Base-by-base conservation (phyloP, 2,113 vertebrate species). In the Otus sunia region DNA sequence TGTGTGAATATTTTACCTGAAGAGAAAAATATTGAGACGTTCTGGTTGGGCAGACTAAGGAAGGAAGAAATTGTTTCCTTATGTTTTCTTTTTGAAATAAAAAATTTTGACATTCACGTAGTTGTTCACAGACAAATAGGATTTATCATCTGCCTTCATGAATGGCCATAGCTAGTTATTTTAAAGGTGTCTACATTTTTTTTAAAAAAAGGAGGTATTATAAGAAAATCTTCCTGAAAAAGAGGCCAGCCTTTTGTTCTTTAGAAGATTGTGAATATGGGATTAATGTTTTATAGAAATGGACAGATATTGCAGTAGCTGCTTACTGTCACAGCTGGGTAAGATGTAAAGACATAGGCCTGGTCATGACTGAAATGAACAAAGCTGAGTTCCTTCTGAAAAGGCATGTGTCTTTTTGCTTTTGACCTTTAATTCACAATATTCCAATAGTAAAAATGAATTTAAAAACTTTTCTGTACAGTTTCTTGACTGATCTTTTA, bases 361-460 rank as follows among this genome's bases (percentile, higher is more conserved):
- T 79, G 27, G 34, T 39, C 26, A 39, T 71, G 58, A 67, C 1
- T 86, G 47, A 82, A 71, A 50, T 58, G 26, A 67, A 52, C 11
- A 82, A 36, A 75, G 56, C 27, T 13, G 32, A 43, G 29, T 71
- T 86, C 30, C 60, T 75, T 79, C 52, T 63, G 34, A 37, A 69
- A 56, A 59, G 39, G 16, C 29, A 37, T 0, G 0, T 6, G 2
- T n/a, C 11, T 47, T 74, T 49, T 1, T 95, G 52, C 22, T 22
- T 64, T 73, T 74, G 55, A 81, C 32, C 25, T 91, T 79, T 67
- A 63, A 55, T 82, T 64, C 39, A 81, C 63, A 68, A 15, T 75
- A 87, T 60, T 81, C 18, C n/a, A 63, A 30, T 37, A 59, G 63
- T 41, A 75, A 94, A 90, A 59, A 45, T 16, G 3, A 74, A 52